phyloP scores from a whole-genome alignment of 1,140 invertebrate species.

The Chionoecetes opilio region DNA sequence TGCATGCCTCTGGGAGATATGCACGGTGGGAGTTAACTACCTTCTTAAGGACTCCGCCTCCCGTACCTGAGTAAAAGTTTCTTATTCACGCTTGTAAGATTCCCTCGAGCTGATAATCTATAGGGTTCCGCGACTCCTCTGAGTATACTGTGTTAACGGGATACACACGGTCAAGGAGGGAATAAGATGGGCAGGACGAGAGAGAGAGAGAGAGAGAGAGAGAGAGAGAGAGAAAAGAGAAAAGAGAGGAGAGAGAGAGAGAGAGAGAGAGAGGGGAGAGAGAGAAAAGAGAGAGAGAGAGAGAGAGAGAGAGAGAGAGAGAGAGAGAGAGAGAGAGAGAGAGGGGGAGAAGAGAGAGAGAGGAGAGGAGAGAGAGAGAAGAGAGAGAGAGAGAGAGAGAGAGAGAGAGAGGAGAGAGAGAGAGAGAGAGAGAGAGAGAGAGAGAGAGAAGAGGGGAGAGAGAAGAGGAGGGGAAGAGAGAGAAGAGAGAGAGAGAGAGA shows the following conservation, averaged over 20 bases:
- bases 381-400: no score
- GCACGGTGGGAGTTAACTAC: not conserved
- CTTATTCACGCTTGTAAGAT: slow-evolving; percentile 5
- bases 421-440: no score
- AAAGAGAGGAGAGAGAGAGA: no score
- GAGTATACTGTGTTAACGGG: slow-evolving; percentile 13
- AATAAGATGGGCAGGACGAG: not conserved
- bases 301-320: not conserved
- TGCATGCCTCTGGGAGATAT: not conserved
- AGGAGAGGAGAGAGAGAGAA: no score
- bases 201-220: no score
- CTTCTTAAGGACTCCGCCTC: not conserved
- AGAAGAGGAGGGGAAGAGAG: no score
- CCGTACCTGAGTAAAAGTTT: slow-evolving; percentile 19
- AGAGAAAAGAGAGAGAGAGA: no score
- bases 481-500: no score
- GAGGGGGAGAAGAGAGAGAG: slow-evolving; percentile 43
- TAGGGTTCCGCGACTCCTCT: not conserved
- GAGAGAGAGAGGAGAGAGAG: no score
- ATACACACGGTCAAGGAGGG: not conserved
- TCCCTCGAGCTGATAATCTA: not conserved
- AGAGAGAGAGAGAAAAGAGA: no score
- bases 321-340: not conserved
- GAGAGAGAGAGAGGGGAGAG: no score
- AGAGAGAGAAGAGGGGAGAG: no score